Conservation (phyloP, 1,140 invertebrate genomes). For the Drosophila mojavensis region DNA sequence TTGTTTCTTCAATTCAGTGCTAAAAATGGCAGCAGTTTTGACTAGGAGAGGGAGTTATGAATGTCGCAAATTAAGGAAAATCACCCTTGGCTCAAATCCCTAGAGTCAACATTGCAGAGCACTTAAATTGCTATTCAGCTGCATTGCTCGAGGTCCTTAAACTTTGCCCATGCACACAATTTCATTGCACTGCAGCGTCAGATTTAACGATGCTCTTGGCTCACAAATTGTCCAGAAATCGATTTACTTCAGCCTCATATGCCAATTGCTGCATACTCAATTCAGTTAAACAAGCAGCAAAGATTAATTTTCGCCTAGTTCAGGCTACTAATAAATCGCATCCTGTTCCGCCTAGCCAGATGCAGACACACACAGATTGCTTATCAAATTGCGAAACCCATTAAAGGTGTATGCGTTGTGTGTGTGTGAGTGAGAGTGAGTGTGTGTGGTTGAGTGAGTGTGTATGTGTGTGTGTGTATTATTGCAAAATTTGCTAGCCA, state of each 20-base stretch:
- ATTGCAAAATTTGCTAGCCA: constrained; percentile 26
- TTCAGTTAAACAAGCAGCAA: constrained; percentile 1
- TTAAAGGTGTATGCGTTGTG: constrained; percentile 55
- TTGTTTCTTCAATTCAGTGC: not conserved
- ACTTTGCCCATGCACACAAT: not conserved
- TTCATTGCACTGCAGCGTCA: not conserved
- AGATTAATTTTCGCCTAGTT: constrained; percentile 35
- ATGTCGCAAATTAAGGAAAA: too few relatives aligned
- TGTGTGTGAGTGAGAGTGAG: not conserved
- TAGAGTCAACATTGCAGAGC: too few relatives aligned
- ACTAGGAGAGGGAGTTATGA: too few relatives aligned
- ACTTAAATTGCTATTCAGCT: not conserved
- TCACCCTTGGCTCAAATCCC: too few relatives aligned
- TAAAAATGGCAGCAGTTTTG: not conserved
- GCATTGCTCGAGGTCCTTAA: not conserved
- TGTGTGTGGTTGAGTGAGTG: not conserved
- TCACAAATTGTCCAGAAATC: constrained; percentile 25
- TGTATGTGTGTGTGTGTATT: constrained; percentile 19
- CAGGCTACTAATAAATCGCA: constrained; percentile 18
- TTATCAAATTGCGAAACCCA: constrained; percentile 52
- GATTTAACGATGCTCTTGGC: not conserved
- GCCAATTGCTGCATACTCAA: constrained; percentile 16
- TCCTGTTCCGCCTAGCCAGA: constrained; percentile 5
- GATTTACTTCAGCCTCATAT: constrained; percentile 25
- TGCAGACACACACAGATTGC: not conserved